Evolutionary conservation across 2,113 vertebrate genomes (phyloP).

Genomic region (Empidonax traillii): DNA sequence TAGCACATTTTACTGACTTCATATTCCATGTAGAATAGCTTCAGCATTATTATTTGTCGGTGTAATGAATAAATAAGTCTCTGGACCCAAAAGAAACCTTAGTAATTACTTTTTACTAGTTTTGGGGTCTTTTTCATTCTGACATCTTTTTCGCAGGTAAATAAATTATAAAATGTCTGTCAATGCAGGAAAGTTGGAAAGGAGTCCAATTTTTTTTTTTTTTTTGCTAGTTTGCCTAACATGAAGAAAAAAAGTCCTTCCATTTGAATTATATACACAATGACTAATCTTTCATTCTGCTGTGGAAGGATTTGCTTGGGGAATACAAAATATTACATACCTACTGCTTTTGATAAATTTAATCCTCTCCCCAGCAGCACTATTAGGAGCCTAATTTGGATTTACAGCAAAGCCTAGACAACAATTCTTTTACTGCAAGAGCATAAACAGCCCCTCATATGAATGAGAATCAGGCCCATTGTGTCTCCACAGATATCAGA

Average conservation of each 20-base stretch:
- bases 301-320: background rate
- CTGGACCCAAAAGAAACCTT: background rate
- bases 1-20: background rate
- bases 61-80: background rate
- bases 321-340: background rate
- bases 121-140: background rate
- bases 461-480: background rate
- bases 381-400: background rate
- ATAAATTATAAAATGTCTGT: background rate
- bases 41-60: background rate
- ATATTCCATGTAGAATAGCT: background rate
- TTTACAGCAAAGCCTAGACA: background rate
- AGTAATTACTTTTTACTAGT: background rate
- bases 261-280: background rate
- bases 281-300: background rate
- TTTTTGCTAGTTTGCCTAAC: background rate
- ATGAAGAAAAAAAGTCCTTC: background rate
- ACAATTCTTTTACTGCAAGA: background rate
- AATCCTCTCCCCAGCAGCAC: slow-evolving; percentile 17
- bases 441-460: background rate
- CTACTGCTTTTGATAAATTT: slow-evolving; percentile 13
- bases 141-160: background rate
- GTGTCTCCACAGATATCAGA: background rate
- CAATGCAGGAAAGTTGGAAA: background rate
- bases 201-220: background rate